Evolutionary conservation across 2,113 vertebrate species (phyloP), one percentile per base, ranked within the genome.

Genomic region (Pluvialis apricaria): DNA sequence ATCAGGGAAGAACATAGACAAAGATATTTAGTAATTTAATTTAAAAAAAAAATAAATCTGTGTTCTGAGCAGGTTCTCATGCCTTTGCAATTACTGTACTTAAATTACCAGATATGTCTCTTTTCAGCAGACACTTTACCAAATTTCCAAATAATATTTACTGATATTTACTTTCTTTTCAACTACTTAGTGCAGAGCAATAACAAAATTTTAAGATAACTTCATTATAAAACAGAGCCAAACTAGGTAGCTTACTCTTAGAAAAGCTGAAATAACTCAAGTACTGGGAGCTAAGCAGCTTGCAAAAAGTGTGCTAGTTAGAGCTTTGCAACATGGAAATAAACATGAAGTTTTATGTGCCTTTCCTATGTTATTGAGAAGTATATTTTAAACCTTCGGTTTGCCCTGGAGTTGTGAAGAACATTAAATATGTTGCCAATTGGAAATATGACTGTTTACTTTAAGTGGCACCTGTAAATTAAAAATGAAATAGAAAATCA

Each of bases 391-490:
- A 90, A 96, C 88, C 20, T 80, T 36, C 40, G 40, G 6, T 76
- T 87, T 80, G 49, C 75, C 87, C 89, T 24, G 32, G 52, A 96
- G 58, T 94, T 97, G 77, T 72, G 91, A 93, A 90, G 68, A 84
- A 55, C 61, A 29, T 95, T 61, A 94, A 94, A 69, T 90, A 73
- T 20, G 29, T 61, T 94, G 42, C 58, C 55, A 72, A 3, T 44
- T 91, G 83, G 28, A 95, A 91, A 94, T 82, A 61, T 15, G 75
- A 66, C 85, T 92, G 92, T 76, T 94, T 91, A 52, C 55, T 95
- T 85, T 79, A 82, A 66, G 17, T 60, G 69, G 78, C 57, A 81
- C 62, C 31, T 92, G 75, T 79, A 78, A 96, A 94, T 95, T 92
- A 80, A 86, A 93, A 88, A 62, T 38, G 4, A 94, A 90, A 85